These are phyloP conservation scores for Octodonta nipae DNA, from an alignment of 2,888 invertebrate genomes.

Conservation along the genomic window DNA sequence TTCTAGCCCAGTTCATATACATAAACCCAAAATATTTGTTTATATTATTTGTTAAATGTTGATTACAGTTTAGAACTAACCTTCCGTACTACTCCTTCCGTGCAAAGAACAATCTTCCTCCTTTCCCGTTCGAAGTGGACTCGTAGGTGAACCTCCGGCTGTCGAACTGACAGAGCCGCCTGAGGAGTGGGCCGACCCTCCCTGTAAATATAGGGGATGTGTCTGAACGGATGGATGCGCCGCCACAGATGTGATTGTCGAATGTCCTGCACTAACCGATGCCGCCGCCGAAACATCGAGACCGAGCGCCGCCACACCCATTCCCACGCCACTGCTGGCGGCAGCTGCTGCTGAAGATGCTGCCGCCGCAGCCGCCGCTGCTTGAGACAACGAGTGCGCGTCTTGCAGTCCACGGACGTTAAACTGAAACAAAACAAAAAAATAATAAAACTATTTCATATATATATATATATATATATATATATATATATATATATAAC, in stretches of 20 bases:
- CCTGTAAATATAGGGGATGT: constrained; percentile 30
- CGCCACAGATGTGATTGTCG: constrained; percentile 11
- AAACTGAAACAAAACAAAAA: no score
- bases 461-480: no score
- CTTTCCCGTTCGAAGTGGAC: constrained; percentile 42
- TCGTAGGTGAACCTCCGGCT: constrained; percentile 34
- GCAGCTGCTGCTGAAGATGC: constrained; percentile 14
- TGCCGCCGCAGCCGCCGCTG: constrained; percentile 22
- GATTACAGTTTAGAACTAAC: constrained; percentile 23
- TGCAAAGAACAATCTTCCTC: constrained; percentile 51
- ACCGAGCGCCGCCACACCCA: constrained; percentile 19
- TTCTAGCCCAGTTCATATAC: no score
- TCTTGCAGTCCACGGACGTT: constrained; percentile 38
- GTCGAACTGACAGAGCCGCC: constrained; percentile 37
- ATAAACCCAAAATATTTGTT: no score
- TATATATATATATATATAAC: no score
- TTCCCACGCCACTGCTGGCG: constrained; percentile 22
- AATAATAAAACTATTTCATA: no score
- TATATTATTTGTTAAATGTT: no score
- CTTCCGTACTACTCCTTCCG: constrained; percentile 48
- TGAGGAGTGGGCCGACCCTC: constrained; percentile 32
- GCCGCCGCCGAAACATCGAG: constrained; percentile 18
- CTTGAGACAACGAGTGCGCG: constrained; percentile 32
- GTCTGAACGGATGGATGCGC: constrained; percentile 20
- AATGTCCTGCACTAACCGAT: constrained; percentile 8